A percentile compares a stretch with the other conserved stretches of the same genome.
phyloP scores from a whole-genome alignment of 2,113 vertebrate genomes.

The Lucifuga dentata region DNA sequence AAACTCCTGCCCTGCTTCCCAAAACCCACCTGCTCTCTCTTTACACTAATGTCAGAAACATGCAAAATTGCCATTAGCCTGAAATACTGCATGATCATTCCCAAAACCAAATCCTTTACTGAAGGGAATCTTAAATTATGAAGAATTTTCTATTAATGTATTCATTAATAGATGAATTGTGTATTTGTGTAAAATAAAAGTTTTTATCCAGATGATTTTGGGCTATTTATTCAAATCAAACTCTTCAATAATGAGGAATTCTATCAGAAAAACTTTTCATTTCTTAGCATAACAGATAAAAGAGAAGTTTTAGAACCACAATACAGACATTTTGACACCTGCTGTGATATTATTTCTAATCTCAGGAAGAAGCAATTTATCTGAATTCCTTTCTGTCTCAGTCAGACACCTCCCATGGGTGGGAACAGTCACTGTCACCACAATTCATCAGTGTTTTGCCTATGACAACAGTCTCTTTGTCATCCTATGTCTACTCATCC shows the following conservation, averaged over 20 bases:
- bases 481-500: slow-evolving; percentile 59
- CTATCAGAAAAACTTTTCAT: neutral
- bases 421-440: slow-evolving; percentile 57
- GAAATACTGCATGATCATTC: slow-evolving; percentile 27
- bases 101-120: neutral
- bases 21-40: slow-evolving; percentile 45
- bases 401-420: slow-evolving; percentile 25
- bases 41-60: slow-evolving; percentile 63
- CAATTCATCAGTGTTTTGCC: slow-evolving; percentile 66
- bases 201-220: neutral
- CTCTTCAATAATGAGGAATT: neutral
- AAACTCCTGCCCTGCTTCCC: slow-evolving; percentile 28
- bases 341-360: slow-evolving; percentile 3
- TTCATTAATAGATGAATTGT: slow-evolving; percentile 20
- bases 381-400: slow-evolving; percentile 43
- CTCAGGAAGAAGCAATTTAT: slow-evolving; percentile 34
- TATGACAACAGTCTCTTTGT: slow-evolving; percentile 55
- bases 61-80: slow-evolving; percentile 58
- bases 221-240: slow-evolving; percentile 16
- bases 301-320: neutral
- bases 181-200: too few relatives aligned
- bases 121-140: slow-evolving; percentile 19
- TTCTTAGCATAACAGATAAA: slow-evolving; percentile 3
- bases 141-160: too few relatives aligned
- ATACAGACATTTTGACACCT: neutral